Evolutionary conservation across 2,888 invertebrate species (phyloP), one percentile per base, ranked within the genome.

Genomic region (Drosophila cracens): DNA sequence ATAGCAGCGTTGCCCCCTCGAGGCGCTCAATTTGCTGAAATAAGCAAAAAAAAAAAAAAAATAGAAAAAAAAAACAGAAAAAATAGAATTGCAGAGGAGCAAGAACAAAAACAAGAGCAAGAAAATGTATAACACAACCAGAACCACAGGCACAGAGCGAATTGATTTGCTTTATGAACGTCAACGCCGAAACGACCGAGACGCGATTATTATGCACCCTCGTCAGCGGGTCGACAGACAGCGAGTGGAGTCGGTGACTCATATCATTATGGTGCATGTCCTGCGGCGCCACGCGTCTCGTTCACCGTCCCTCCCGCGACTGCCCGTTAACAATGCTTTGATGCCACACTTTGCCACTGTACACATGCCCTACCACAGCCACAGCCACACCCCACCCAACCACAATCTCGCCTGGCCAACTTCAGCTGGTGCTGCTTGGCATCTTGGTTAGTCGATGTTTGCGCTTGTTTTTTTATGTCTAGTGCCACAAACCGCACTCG

Each of bases 141-240:
- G 21, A 74, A 38, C 38, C 34, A 54, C 54, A 54, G 34, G 33
- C 48, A 43, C 25, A 69, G 65, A 72, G 61, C 76, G 85, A 89
- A 87, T 89, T 86, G 85, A 89, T 86, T 86, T 86, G 85, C 69
- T 86, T 87, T 89, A 87, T 87, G 89, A 74, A 89, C 89, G 82
- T 87, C 89, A 85, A 84, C 85, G 87, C 72, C 64, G 33, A 33
- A 33, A 33, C 33, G 57, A 62, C 49, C 63, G 70, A 71, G 81
- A 79, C 77, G 88, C 82, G 89, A 86, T 86, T 86, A 86, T 89
- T 86, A 87, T 86, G 85, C 85, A 87, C 82, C 85, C 87, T 72
- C 74, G 48, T 52, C 70, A 48, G 49, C 49, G 49, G 49, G 49
- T 49, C 49, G 49, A 51, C 54, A 56, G 70, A 49, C 25, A 61